Conservation (phyloP, 2,113 vertebrate genomes). For the Podarcis raffonei region DNA sequence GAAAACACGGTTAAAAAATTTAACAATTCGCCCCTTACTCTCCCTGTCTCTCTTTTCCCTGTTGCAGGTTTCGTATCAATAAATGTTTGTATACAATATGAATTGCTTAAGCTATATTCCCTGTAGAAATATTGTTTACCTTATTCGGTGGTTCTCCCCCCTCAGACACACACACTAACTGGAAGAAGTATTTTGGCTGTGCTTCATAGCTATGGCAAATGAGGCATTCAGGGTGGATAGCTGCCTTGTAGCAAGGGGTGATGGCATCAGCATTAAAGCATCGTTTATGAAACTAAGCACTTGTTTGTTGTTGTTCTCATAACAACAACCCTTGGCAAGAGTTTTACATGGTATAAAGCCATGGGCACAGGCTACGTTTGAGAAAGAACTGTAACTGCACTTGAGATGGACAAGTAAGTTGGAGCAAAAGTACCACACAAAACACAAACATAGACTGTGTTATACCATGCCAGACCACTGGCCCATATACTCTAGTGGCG, state of each 20-base stretch:
- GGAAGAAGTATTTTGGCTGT: constrained; percentile 53
- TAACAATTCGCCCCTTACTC: constrained; percentile 42
- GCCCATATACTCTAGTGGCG: not conserved
- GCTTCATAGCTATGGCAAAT: constrained; percentile 53
- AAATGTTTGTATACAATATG: constrained; percentile 75
- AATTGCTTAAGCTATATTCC: constrained; percentile 66
- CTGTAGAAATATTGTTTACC: constrained; percentile 64
- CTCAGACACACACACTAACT: not conserved
- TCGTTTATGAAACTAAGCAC: constrained; percentile 71
- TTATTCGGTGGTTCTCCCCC: constrained; percentile 54
- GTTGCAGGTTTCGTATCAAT: constrained; percentile 78
- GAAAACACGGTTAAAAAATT: constrained; percentile 80
- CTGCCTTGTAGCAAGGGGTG: constrained; percentile 37
- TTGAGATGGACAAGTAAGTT: constrained; percentile 38
- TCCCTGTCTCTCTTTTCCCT: not conserved
- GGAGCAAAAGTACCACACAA: constrained; percentile 15
- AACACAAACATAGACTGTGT: not conserved
- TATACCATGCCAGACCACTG: not conserved
- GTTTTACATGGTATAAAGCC: constrained; percentile 46
- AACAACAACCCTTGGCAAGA: constrained; percentile 54
- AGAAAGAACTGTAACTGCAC: not conserved
- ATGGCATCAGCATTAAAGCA: constrained; percentile 25
- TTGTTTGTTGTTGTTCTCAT: constrained; percentile 34
- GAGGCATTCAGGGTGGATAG: constrained; percentile 57
- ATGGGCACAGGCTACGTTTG: constrained; percentile 34